Conservation (phyloP, 1,140 invertebrate species). For the Parasteatoda tepidariorum region DNA sequence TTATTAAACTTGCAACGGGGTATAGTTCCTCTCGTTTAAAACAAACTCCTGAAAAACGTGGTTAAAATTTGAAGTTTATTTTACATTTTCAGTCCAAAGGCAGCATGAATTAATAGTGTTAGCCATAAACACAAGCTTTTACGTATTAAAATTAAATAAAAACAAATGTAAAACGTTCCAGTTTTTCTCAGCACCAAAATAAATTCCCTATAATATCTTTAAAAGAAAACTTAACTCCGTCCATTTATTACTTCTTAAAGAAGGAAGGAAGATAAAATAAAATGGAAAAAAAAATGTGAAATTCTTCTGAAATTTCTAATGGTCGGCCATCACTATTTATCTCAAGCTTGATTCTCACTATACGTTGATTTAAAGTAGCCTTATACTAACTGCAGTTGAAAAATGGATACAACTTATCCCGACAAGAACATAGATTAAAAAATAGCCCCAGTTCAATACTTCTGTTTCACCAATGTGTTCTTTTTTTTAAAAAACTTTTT, state of each 20-base stretch:
- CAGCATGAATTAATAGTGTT: background rate
- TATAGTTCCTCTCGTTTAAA: no score
- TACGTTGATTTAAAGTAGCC: background rate
- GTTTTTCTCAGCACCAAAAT: background rate
- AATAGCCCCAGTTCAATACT: background rate
- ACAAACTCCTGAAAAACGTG: no score
- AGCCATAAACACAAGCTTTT: background rate
- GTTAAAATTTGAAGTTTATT: no score
- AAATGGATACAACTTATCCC: background rate
- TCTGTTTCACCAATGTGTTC: background rate
- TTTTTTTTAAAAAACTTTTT: background rate
- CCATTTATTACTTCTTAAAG: background rate
- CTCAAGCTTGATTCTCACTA: background rate
- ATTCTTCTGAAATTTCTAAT: background rate
- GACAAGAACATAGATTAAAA: background rate
- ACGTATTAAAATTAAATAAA: no score
- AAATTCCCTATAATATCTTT: background rate
- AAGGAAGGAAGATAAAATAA: background rate
- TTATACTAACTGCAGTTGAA: background rate
- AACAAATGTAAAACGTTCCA: background rate
- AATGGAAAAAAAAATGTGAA: background rate
- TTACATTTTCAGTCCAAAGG: no score
- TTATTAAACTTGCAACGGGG: no score
- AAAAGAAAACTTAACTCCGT: background rate
- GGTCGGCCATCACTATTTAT: background rate